Percentiles rank a stretch among this genome's conserved stretches.
These are phyloP conservation scores for Cebidichthys violaceus DNA, from an alignment of 2,113 vertebrate genomes.

Conservation along the genomic window DNA sequence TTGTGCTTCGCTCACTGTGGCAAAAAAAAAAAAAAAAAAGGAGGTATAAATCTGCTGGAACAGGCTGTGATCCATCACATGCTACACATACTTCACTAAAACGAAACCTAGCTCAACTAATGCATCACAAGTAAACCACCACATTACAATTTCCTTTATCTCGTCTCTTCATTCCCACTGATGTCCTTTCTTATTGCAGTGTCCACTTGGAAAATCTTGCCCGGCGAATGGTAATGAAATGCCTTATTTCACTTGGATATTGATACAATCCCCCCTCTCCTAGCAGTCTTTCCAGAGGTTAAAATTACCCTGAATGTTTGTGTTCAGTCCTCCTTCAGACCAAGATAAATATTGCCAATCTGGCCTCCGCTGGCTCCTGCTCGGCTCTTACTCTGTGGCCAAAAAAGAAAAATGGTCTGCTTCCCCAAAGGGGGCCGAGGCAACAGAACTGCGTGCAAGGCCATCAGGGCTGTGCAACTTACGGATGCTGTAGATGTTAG, in stretches of 20 bases:
- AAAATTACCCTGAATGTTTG: slow-evolving; percentile 75
- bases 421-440: slow-evolving; percentile 71
- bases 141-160: background rate
- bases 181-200: slow-evolving; percentile 34
- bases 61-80: slow-evolving; percentile 9
- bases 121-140: slow-evolving; percentile 33
- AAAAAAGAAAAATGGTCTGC: slow-evolving; percentile 76
- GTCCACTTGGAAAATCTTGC: slow-evolving; percentile 29
- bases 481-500: slow-evolving; percentile 71
- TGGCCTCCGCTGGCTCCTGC: slow-evolving; percentile 63
- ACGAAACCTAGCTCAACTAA: background rate
- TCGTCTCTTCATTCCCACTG: slow-evolving; percentile 12
- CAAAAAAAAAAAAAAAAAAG: background rate
- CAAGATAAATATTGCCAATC: slow-evolving; percentile 81
- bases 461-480: slow-evolving; percentile 67
- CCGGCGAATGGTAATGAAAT: slow-evolving; percentile 49
- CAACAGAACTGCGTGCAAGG: slow-evolving; percentile 69
- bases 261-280: slow-evolving; percentile 55
- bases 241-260: slow-evolving; percentile 66
- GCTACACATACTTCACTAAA: slow-evolving; percentile 14
- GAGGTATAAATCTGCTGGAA: slow-evolving; percentile 11
- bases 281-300: slow-evolving; percentile 59
- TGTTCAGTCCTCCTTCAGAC: slow-evolving; percentile 72
- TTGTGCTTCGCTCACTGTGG: slow-evolving; percentile 16
- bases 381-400: slow-evolving; percentile 62